These are phyloP conservation scores for Lipophrys pholis DNA, from an alignment of 2,113 vertebrate species.

Conservation along the genomic window DNA sequence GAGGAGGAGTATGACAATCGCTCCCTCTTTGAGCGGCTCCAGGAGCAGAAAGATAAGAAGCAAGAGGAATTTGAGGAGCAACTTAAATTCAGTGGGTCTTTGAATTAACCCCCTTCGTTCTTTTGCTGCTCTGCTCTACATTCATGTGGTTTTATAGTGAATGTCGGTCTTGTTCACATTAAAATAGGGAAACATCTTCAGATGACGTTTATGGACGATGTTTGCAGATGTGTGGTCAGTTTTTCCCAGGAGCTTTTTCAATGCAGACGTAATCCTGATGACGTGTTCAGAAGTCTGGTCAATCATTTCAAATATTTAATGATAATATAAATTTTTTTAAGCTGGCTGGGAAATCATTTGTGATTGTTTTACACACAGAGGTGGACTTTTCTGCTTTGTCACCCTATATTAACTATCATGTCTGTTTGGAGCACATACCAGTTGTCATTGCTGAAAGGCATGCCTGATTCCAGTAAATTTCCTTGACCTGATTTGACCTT, in stretches of 20 bases:
- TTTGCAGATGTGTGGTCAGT: too few relatives aligned
- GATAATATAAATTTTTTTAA: not conserved
- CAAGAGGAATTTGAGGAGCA: conserved; percentile 98
- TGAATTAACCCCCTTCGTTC: too few relatives aligned
- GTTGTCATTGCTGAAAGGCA: not conserved
- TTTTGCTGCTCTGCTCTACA: not conserved
- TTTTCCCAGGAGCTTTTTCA: too few relatives aligned
- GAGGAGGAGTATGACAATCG: conserved; percentile 94
- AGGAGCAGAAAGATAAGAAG: conserved; percentile 98
- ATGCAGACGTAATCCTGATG: not conserved
- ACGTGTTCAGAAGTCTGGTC: not conserved
- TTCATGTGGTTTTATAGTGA: not conserved
- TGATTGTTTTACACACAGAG: not conserved
- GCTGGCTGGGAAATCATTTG: too few relatives aligned
- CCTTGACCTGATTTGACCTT: too few relatives aligned
- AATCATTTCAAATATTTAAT: not conserved
- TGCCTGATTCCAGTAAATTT: too few relatives aligned
- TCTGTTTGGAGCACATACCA: not conserved
- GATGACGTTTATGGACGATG: too few relatives aligned
- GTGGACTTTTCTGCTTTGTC: conserved; percentile 4
- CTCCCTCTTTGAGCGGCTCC: conserved; percentile 92
- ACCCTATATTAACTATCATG: not conserved
- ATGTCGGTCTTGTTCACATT: not conserved
- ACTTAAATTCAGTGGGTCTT: conserved; percentile 96
- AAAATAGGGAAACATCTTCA: not conserved